Percentiles rank a stretch among this genome's conserved stretches.
Conservation (phyloP, 2,797 vertebrate species). For the Euthynnus affinis region DNA sequence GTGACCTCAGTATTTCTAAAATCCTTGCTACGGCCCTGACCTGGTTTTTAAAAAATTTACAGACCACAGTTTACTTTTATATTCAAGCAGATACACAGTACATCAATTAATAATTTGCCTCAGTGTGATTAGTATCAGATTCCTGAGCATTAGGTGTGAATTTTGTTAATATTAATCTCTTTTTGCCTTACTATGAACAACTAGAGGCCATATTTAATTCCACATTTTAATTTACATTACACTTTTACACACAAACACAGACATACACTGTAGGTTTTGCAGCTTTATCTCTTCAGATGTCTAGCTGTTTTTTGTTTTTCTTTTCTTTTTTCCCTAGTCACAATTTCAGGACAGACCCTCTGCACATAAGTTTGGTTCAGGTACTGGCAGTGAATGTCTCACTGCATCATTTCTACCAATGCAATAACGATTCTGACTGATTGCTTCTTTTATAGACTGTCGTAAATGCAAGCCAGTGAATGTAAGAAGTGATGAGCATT, state of each 20-base stretch:
- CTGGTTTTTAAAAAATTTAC: conserved; percentile 7
- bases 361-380: conserved; percentile 46
- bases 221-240: conserved; percentile 20
- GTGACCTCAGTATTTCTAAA: conserved; percentile 20
- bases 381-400: conserved; percentile 48
- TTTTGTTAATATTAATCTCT: conserved; percentile 28
- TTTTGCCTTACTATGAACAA: conserved; percentile 51
- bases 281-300: conserved; percentile 2
- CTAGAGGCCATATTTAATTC: conserved; percentile 27
- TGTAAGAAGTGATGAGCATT: conserved; percentile 36
- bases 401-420: conserved; percentile 54
- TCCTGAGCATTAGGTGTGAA: conserved; percentile 11
- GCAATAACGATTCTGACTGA: conserved; percentile 59
- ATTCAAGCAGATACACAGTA: conserved; percentile 7
- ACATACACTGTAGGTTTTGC: conserved; percentile 20
- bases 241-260: conserved; percentile 11
- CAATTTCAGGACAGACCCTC: conserved; percentile 45
- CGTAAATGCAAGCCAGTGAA: conserved; percentile 45
- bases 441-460: conserved; percentile 31
- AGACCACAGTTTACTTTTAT: conserved; percentile 16
- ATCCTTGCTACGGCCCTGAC: background rate
- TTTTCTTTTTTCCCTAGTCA: conserved; percentile 2
- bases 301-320: background rate
- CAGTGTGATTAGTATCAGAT: conserved; percentile 5
- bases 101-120: conserved; percentile 13